Evolutionary conservation across 2,113 vertebrate genomes (phyloP).

Genomic region (Lophura nycthemera): DNA sequence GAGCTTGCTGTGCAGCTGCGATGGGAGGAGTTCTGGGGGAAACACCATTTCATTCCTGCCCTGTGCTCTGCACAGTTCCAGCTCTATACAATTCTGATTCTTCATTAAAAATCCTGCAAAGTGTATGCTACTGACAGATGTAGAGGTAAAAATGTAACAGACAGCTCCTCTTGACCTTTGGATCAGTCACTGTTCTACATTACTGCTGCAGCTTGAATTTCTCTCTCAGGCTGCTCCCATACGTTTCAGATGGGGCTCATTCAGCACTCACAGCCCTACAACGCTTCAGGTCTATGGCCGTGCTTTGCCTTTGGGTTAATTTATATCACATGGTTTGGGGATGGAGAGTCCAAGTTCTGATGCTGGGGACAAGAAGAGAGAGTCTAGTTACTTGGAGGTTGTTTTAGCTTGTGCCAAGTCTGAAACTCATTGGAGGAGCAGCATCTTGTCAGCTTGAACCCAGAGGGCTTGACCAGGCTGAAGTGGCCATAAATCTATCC

Average conservation of each 20-base stretch:
- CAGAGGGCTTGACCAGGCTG: neutral
- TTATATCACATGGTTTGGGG: neutral
- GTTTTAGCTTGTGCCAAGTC: neutral
- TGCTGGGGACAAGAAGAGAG: neutral
- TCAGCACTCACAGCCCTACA: neutral
- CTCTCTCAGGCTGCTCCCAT: neutral
- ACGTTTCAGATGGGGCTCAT: neutral
- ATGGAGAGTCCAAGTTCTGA: neutral
- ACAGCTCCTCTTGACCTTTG: neutral
- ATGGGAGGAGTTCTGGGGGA: neutral
- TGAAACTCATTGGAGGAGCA: neutral
- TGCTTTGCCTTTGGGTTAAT: neutral
- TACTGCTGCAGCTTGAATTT: neutral
- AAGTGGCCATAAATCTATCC: neutral
- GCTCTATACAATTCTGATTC: neutral
- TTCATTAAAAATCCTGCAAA: neutral
- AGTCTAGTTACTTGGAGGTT: neutral
- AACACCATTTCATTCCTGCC: neutral
- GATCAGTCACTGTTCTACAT: neutral
- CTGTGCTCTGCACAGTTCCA: neutral
- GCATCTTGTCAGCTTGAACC: neutral
- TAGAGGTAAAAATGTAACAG: neutral
- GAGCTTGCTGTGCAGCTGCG: neutral
- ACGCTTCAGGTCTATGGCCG: neutral
- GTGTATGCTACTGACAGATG: neutral